A percentile compares a stretch with the other conserved stretches of the same genome.
These are phyloP conservation scores for Ceuthmochares aereus DNA, from an alignment of 2,113 vertebrate genomes.

Conservation along the genomic window DNA sequence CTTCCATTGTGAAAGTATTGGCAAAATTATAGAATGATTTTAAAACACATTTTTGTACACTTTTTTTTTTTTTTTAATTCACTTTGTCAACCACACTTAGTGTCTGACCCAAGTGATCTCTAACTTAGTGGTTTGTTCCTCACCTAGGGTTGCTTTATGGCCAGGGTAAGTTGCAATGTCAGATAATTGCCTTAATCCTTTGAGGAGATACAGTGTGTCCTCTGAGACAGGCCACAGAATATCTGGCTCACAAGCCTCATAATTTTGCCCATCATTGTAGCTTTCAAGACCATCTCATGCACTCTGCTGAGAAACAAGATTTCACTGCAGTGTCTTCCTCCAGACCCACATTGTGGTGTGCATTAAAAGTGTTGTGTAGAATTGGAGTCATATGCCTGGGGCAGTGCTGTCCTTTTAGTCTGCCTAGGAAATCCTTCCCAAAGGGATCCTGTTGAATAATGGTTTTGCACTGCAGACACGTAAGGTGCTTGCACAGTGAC, in stretches of 20 bases:
- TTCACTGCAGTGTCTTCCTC: background rate
- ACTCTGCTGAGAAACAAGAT: background rate
- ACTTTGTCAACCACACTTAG: background rate
- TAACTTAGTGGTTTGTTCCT: background rate
- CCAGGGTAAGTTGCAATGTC: background rate
- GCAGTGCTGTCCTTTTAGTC: background rate
- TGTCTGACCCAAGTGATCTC: background rate
- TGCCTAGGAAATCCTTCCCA: background rate
- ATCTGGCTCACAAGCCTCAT: background rate
- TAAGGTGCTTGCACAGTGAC: background rate
- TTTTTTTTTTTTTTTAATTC: background rate
- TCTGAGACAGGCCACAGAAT: background rate
- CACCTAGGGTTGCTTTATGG: background rate
- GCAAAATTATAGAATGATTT: background rate
- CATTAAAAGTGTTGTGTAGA: background rate
- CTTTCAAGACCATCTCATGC: background rate
- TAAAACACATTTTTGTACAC: accelerated
- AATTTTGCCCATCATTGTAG: background rate
- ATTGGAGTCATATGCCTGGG: background rate
- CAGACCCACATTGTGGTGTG: background rate
- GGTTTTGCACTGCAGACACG: background rate
- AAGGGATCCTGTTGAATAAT: background rate
- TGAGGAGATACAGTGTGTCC: background rate
- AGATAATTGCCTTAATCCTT: background rate
- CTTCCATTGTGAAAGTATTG: background rate